phyloP scores from a whole-genome alignment of 1,140 invertebrate genomes.

The Parapsyche elsis region DNA sequence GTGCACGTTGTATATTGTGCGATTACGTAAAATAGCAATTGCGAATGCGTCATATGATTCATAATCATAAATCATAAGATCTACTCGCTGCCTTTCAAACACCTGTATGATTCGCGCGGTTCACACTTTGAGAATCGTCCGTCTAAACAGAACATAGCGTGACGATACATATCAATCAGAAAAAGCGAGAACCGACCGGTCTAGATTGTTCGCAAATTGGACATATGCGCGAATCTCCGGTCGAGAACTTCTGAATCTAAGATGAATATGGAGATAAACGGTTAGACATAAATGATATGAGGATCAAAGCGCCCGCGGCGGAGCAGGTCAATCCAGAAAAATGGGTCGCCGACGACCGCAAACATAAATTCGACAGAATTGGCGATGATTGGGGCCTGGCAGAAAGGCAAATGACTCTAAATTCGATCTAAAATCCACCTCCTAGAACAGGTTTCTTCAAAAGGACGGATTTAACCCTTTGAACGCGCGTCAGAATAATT shows the following conservation, averaged over 20 bases:
- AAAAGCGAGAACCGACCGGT: neutral
- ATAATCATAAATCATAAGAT: no score
- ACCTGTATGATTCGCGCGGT: no score
- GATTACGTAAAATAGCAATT: no score
- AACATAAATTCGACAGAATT: slow-evolving; percentile 29
- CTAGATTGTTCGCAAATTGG: neutral
- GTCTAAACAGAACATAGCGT: neutral
- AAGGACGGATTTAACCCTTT: neutral
- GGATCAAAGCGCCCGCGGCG: slow-evolving; percentile 28
- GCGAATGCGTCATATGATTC: no score
- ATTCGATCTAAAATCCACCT: neutral
- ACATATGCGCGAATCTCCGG: no score
- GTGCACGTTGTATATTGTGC: no score
- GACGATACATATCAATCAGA: neutral
- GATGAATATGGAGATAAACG: neutral
- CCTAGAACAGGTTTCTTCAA: no score
- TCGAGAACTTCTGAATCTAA: neutral
- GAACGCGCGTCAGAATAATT: neutral
- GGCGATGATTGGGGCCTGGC: slow-evolving; percentile 21
- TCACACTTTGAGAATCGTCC: no score
- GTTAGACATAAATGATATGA: neutral
- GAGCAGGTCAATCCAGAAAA: slow-evolving; percentile 3
- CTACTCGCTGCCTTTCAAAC: no score
- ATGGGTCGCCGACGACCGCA: slow-evolving; percentile 6
- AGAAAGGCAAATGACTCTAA: slow-evolving; percentile 30